Base-by-base conservation (phyloP, 2,113 vertebrate genomes). In the Brachirus orientalis region DNA sequence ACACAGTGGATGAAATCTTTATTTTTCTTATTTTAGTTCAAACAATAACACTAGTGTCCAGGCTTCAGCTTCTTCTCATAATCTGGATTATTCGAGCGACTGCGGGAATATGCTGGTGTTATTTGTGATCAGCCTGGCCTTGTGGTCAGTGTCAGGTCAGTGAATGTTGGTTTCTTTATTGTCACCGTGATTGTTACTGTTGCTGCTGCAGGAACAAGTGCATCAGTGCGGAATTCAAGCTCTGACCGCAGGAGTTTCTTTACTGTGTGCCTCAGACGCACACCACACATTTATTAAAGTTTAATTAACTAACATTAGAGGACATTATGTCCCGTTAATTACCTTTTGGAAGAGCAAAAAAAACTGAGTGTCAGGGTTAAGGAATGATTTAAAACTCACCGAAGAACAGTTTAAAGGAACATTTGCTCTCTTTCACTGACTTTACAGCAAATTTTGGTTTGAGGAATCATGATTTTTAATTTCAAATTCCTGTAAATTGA, bases 131-230 rank as follows among this genome's bases (percentile, higher is more conserved):
- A 63, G 59, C 45, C 64, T 89, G 69, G 82, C 72, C 33, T 36
- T 74, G 63, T 48, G 83, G 60, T 86, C 82, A 80, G 61, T 79
- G 69, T 62, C 91, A 93, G 91, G 92, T 93, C 50, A 76, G 90
- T 84, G 18, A 16, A 1, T 3, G 58, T 12, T n/a, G 7, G 5
- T 66, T 8, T 28, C 6, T 36, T 28, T 46, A 1, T n/a, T 40
- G 7, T 43, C 18, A 58, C 50, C 0, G 22, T 7, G 12, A 12
- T 55, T 12, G n/a, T 18, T 79, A 41, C 35, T 40, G 11, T 13
- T 20, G 17, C 19, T 48, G 20, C 43, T 46, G 16, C 56, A 14
- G 46, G 37, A 46, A 9, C 48, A 65, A 53, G 56, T 50, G 65
- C 76, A 72, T 16, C 37, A 55, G 4, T n/a, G 18, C 45, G 77